Evolutionary conservation across 30 jellyfish, hydroid and myxozoan species (phyloP), one percentile per base, ranked within the genome.

Genomic region (Hydra vulgaris): DNA sequence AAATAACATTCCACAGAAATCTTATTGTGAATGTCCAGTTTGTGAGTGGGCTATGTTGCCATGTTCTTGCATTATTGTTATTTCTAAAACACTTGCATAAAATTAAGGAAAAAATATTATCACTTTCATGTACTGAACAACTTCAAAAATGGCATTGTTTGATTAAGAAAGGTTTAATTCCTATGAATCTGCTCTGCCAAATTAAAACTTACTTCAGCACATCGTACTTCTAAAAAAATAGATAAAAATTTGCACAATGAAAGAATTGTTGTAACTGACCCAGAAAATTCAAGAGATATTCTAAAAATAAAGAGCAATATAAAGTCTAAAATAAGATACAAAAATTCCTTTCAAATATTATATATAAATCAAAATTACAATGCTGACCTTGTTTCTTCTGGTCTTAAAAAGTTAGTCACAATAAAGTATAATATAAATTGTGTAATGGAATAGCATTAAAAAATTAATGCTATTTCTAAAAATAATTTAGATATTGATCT

Each of bases 21-120:
- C 79, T 23, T 25, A 0, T 78, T 78, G 85, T 78, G 79, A 78
- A 18, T 78, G 80, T 40, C 85, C 85, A 0, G 85, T 78, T 76
- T 76, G 85, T n/a, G 23, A 69, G 76, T 69, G 81, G 81, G 23
- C 53, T 73, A 25, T 73, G 81, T 73, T 73, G 72, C 81, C 81
- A 73, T 73, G 61, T 25, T 8, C 52, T 73, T 26, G 81, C 81
- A n/a, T 73, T 73, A 17, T 53, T 73, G 8, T 53, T 73, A 18
- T 73, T 20, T 73, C 20, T 73, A 17, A 73, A 73, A 19, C 53
- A 73, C 56, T 73, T 73, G 8, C 61, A 76, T 76, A 23, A 76
- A 76, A 76, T 23, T 7, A 76, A 76, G 25, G 84, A 76, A 76
- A 76, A 76, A 76, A 25, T 25, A 19, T 53, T 53, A 19, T 24